Base-by-base conservation (phyloP, 2,797 vertebrate genomes). In the Anas georgica region DNA sequence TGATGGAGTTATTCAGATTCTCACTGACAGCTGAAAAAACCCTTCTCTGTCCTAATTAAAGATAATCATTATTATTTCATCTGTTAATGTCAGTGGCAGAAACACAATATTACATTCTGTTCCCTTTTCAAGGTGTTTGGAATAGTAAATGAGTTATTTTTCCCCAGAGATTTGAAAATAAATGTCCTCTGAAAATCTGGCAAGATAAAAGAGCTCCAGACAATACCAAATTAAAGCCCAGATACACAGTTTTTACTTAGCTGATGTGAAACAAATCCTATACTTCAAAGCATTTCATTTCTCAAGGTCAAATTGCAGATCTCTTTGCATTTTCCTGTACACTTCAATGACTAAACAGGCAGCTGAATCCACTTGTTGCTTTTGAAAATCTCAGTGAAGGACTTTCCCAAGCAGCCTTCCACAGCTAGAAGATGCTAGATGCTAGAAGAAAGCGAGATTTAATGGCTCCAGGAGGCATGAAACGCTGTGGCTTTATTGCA, bases 191-290 rank as follows among this genome's bases (percentile, higher is more conserved):
- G 73, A 55, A 94, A 96, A 81, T 43, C 58, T 92, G 82, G 86
- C 23, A 76, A 73, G 89, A 93, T 63, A 81, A 86, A 96, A 92
- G 43, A 82, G 59, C n/a, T 67, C 68, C 46, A 84, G 86, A 94
- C 70, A 95, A 93, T 77, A 84, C 52, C 90, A 90, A 93, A 90
- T 56, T 79, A 84, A 94, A 90, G 76, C 46, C 66, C 31, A 86
- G 25, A 16, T 37, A 37, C 43, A 45, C 4, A 50, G 16, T 29
- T 86, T 87, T 83, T 67, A 48, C 31, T 56, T 67, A 16, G 33
- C 39, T 84, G 50, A 33, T 68, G 46, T 79, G 63, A 88, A 95
- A 58, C 43, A 78, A 94, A 91, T 77, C 85, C 39, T 60, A 11
- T 45, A 77, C 70, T 86, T 95, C 55, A 92, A 94, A 95, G 80